phyloP scores from a whole-genome alignment of 2,888 invertebrate genomes.

The Adela reaumurella region DNA sequence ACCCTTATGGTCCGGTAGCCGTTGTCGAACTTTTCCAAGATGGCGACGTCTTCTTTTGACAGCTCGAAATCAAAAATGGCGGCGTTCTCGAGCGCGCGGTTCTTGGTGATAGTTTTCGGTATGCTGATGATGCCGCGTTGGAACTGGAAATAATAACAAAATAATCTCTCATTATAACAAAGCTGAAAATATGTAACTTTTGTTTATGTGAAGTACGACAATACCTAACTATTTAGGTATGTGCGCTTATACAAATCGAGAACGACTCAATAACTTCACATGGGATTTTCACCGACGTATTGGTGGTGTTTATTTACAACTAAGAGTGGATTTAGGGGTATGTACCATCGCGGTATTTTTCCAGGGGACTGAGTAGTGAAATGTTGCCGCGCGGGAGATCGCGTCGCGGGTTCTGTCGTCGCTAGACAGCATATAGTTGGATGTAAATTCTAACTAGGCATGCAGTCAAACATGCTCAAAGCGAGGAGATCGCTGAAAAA shows the following conservation, averaged over 20 bases:
- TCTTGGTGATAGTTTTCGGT: conserved; percentile 30
- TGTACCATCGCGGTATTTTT: too few relatives aligned
- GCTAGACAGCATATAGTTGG: too few relatives aligned
- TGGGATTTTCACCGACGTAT: too few relatives aligned
- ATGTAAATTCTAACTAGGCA: too few relatives aligned
- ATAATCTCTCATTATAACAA: not conserved
- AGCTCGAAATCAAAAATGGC: conserved; percentile 35
- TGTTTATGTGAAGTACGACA: not conserved
- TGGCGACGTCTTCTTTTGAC: conserved; percentile 20
- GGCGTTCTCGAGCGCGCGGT: conserved; percentile 29
- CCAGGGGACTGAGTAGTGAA: too few relatives aligned
- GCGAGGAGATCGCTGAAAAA: too few relatives aligned
- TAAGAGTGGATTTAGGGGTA: too few relatives aligned
- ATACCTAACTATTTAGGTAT: not conserved
- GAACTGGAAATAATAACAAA: conserved; percentile 26
- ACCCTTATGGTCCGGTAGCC: conserved; percentile 24
- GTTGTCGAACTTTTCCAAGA: conserved; percentile 26
- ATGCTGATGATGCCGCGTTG: conserved; percentile 28
- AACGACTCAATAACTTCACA: not conserved
- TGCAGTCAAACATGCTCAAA: too few relatives aligned
- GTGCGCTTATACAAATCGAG: too few relatives aligned
- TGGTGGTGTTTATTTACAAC: too few relatives aligned
- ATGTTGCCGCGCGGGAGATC: too few relatives aligned
- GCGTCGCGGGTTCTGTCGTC: too few relatives aligned
- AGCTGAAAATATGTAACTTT: not conserved